phyloP scores from a whole-genome alignment of 1,140 invertebrate genomes.

The Apocrypta bakeri region DNA sequence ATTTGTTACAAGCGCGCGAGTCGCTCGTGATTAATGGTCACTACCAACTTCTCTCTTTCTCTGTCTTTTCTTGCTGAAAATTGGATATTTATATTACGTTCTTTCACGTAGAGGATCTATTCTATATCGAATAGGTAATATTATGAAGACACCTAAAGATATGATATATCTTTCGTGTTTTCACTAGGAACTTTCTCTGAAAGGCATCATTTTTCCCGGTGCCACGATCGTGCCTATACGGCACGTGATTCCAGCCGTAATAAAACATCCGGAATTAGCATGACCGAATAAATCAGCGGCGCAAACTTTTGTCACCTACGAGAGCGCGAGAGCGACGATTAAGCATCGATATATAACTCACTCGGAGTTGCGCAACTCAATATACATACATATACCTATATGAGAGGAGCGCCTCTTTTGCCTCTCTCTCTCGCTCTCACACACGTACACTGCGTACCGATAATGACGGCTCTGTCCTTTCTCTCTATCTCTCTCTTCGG shows the following conservation, averaged over 20 bases:
- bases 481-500: not conserved
- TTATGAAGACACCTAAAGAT: not conserved
- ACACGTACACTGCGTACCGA: not conserved
- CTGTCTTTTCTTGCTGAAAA: slow-evolving; percentile 7
- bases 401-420: too few species aligned
- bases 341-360: too few species aligned
- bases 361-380: slow-evolving; percentile 12
- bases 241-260: not conserved
- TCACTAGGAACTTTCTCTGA: slow-evolving; percentile 42
- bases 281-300: too few species aligned
- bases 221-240: too few species aligned
- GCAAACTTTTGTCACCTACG: not conserved
- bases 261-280: not conserved
- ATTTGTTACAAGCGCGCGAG: slow-evolving; percentile 36
- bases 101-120: too few species aligned
- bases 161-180: slow-evolving; percentile 55
- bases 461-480: slow-evolving; percentile 7
- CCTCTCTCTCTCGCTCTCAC: not conserved
- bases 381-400: too few species aligned
- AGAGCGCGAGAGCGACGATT: not conserved
- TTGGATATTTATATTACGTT: slow-evolving; percentile 22
- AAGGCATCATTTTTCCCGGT: too few species aligned
- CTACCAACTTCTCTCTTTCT: not conserved
- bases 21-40: slow-evolving; percentile 33
- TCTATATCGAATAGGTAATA: too few species aligned